Percentiles rank a stretch among this genome's conserved stretches.
Evolutionary conservation across 1,140 invertebrate species (phyloP).

Genomic region (Caenorhabditis tropicalis): DNA sequence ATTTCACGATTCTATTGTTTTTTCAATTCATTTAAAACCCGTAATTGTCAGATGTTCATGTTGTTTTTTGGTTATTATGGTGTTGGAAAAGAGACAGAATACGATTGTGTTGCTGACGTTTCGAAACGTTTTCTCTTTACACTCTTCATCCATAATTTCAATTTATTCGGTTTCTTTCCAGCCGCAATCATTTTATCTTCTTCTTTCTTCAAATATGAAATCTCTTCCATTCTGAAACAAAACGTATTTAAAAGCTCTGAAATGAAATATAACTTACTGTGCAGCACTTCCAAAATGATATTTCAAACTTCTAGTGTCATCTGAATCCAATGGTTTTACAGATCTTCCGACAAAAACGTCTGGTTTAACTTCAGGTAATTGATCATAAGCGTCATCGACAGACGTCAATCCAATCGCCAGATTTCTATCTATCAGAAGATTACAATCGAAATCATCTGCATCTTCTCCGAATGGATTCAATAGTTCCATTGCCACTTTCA

Average conservation of each 20-base stretch:
- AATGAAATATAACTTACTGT: too few relatives aligned
- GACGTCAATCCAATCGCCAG: conserved; percentile 62
- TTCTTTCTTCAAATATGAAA: conserved; percentile 32
- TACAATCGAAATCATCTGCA: conserved; percentile 63
- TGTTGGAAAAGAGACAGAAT: not conserved
- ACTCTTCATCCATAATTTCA: conserved; percentile 18
- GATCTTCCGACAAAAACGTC: conserved; percentile 36
- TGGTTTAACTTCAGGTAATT: conserved; percentile 35
- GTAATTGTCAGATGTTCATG: not conserved
- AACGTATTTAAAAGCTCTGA: too few relatives aligned
- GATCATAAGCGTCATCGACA: conserved; percentile 47
- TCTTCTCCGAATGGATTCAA: conserved; percentile 64
- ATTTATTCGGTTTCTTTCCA: conserved; percentile 20
- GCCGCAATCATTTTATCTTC: conserved; percentile 28
- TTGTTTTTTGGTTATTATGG: not conserved
- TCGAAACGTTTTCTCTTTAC: not conserved
- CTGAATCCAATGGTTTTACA: conserved; percentile 20
- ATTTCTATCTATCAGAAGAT: conserved; percentile 75
- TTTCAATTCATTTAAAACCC: not conserved
- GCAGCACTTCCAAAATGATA: conserved; percentile 31
- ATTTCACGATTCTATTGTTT: not conserved
- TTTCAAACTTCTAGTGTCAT: conserved; percentile 24
- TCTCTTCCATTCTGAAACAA: conserved; percentile 5
- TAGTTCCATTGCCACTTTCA: conserved; percentile 58
- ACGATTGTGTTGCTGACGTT: not conserved